Evolutionary conservation across 2,797 vertebrate species (phyloP).

Genomic region (Siniperca scherzeri): DNA sequence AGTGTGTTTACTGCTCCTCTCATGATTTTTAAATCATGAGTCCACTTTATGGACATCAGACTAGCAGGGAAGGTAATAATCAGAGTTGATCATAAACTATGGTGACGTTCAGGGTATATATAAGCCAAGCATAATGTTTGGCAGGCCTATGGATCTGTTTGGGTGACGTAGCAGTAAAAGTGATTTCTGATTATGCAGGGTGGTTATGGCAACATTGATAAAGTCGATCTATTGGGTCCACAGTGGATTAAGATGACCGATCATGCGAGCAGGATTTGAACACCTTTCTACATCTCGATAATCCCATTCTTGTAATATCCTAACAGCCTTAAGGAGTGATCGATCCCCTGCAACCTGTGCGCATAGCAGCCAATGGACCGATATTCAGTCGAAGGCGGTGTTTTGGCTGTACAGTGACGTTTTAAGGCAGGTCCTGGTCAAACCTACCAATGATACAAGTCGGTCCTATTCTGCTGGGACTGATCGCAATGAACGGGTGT

Average conservation of each 20-base stretch:
- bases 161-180: slow-evolving; percentile 71
- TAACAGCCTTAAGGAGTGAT: slow-evolving; percentile 58
- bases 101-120: slow-evolving; percentile 7
- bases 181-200: slow-evolving; percentile 66
- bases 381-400: slow-evolving; percentile 81
- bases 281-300: slow-evolving; percentile 41
- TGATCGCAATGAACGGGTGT: slow-evolving; percentile 86
- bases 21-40: neutral
- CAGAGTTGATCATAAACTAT: slow-evolving; percentile 30
- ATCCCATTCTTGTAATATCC: slow-evolving; percentile 44
- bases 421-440: slow-evolving; percentile 86
- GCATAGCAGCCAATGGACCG: slow-evolving; percentile 75
- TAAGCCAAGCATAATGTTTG: slow-evolving; percentile 35
- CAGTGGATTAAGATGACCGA: slow-evolving; percentile 58
- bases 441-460: slow-evolving; percentile 87
- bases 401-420: slow-evolving; percentile 85
- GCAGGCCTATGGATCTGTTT: slow-evolving; percentile 53
- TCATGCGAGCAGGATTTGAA: slow-evolving; percentile 52
- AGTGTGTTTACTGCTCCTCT: slow-evolving; percentile 6
- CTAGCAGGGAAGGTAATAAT: neutral
- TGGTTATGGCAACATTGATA: slow-evolving; percentile 71
- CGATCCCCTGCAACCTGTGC: slow-evolving; percentile 82
- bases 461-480: slow-evolving; percentile 85
- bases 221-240: slow-evolving; percentile 55
- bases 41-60: slow-evolving; percentile 20